Evolutionary conservation across 2,113 vertebrate species (phyloP), one percentile per base, ranked within the genome.

Genomic region (Podarcis raffonei): DNA sequence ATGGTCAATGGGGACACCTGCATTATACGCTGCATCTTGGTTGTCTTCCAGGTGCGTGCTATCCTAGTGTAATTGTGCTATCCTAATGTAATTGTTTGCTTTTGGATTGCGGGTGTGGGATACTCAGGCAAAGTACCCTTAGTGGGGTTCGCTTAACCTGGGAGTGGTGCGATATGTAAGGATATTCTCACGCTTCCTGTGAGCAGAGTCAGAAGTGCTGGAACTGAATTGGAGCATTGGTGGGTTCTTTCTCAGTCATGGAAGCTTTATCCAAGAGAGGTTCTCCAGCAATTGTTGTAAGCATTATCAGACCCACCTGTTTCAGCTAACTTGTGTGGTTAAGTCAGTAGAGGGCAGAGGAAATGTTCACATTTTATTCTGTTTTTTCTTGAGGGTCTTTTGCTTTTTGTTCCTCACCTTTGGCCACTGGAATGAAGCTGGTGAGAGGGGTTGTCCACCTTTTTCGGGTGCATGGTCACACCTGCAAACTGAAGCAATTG

Each of bases 1-100:
- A 99, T 99, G 99, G 99, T 99, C 83, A 98, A 98, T 25, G 98
- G 98, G 18, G 98, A 99, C 75, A 98, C 98, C 18, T 98, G 99
- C 94, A 99, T 99, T 89, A 99, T 99, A 93, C 98, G 98, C 95
- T 99, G 99, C 95, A 98, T 99, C 94, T 97, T 99, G 65, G 98
- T 99, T 35, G 99, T 99, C 91, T 99, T 99, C 95, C 99, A 99
- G 99, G 99, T 99, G 90, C 68, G 35, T 65, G 12, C 6, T 3
- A 6, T 77, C 59, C 37, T 75, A 5, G 4, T 39, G 53, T 23
- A 12, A 37, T 48, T 53, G 68, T 62, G 22, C 5, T 3, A 6
- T 42, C 74, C 35, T 74, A 11, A 6, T 42, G 53, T 25, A 13
- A 37, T 48, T 53, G 69, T 65, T 32, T 35, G 32, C 30, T 5